Evolutionary conservation across 1,140 invertebrate genomes (phyloP).

Genomic region (Papilio polytes): DNA sequence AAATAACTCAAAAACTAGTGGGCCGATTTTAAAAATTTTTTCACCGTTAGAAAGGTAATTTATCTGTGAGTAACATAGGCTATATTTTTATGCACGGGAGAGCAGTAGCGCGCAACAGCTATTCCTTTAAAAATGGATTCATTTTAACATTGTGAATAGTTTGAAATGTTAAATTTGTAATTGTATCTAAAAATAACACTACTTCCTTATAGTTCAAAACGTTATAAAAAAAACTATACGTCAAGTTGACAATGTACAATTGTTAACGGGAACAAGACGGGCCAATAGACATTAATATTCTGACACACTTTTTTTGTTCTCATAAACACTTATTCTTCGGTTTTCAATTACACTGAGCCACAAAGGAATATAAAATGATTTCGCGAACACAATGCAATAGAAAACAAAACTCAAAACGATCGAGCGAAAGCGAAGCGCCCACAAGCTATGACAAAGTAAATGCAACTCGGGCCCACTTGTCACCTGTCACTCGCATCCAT

Average conservation of each 20-base stretch:
- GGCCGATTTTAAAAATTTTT: too few relatives aligned
- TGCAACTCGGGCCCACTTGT: slow-evolving; percentile 32
- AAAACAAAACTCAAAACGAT: slow-evolving; percentile 15
- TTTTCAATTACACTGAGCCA: neutral
- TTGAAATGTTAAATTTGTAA: too few relatives aligned
- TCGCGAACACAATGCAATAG: neutral
- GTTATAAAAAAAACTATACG: neutral
- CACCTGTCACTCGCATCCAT: slow-evolving; percentile 38
- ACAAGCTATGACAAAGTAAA: slow-evolving; percentile 36
- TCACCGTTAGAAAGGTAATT: too few relatives aligned
- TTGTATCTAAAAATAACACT: too few relatives aligned
- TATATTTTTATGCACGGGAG: too few relatives aligned
- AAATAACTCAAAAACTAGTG: too few relatives aligned
- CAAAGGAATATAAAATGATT: slow-evolving; percentile 37
- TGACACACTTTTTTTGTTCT: slow-evolving; percentile 9
- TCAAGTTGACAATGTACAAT: slow-evolving; percentile 2
- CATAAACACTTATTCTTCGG: slow-evolving; percentile 22
- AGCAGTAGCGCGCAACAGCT: too few relatives aligned
- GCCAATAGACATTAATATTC: neutral
- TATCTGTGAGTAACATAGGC: too few relatives aligned
- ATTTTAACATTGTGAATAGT: too few relatives aligned
- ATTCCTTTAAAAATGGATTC: too few relatives aligned
- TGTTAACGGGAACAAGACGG: neutral
- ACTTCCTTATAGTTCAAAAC: neutral
- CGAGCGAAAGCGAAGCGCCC: slow-evolving; percentile 37